Percentiles rank a stretch among this genome's conserved stretches.
Conservation (phyloP, 2,888 invertebrate species). For the Dendrolimus pini region DNA sequence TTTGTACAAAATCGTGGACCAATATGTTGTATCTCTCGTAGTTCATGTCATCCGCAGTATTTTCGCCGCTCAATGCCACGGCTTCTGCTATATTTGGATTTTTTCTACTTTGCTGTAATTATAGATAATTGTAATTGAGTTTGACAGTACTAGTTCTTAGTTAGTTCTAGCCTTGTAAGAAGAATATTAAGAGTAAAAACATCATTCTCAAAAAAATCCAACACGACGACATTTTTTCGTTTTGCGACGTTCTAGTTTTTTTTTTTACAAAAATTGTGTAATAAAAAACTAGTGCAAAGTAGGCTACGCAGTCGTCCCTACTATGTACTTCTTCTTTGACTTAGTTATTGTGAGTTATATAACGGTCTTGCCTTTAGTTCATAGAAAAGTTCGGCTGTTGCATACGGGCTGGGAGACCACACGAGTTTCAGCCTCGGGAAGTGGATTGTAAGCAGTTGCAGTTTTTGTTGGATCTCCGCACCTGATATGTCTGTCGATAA, state of each 20-base stretch:
- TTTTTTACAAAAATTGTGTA: too few species aligned
- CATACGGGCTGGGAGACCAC: conserved; percentile 98
- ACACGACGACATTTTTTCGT: too few species aligned
- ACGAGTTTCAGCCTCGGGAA: conserved; percentile 95
- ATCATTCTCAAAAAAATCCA: too few species aligned
- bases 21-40: conserved; percentile 82
- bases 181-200: not conserved
- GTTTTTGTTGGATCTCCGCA: conserved; percentile 88
- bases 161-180: conserved; percentile 4
- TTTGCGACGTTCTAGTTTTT: too few species aligned
- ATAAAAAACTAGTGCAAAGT: too few species aligned
- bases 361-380: conserved; percentile 87
- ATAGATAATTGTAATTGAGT: too few species aligned
- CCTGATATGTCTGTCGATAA: conserved; percentile 85
- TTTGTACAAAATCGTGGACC: conserved; percentile 88
- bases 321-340: too few species aligned
- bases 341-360: not conserved
- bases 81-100: conserved; percentile 88
- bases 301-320: too few species aligned
- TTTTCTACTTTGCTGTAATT: conserved; percentile 82
- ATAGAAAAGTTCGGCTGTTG: conserved; percentile 96
- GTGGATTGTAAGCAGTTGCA: conserved; percentile 95
- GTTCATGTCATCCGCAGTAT: conserved; percentile 75
- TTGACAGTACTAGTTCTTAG: not conserved
- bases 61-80: conserved; percentile 82